A percentile compares a stretch with the other conserved stretches of the same genome.
These are phyloP conservation scores for Macropodus opercularis DNA, from an alignment of 2,797 vertebrate species.

Conservation along the genomic window DNA sequence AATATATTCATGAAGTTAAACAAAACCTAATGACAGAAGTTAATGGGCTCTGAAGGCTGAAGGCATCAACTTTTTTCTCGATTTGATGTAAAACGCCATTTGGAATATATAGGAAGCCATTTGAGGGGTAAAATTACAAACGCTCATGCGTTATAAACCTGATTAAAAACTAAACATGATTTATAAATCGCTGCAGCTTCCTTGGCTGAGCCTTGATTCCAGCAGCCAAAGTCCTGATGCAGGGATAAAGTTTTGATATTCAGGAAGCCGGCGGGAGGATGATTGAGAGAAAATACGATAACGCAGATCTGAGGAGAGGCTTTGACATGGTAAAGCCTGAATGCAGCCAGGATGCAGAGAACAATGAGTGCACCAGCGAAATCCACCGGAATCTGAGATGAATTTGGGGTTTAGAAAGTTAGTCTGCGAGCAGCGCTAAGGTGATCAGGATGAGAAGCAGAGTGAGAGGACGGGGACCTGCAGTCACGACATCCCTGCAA, in stretches of 20 bases:
- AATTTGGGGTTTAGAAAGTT: constrained; percentile 72
- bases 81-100: constrained; percentile 65
- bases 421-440: constrained; percentile 43
- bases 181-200: constrained; percentile 73
- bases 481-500: constrained; percentile 14
- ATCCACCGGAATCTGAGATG: constrained; percentile 74
- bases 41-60: constrained; percentile 79
- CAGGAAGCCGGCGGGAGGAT: constrained; percentile 65
- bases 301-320: constrained; percentile 77
- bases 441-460: constrained; percentile 37
- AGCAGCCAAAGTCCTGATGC: constrained; percentile 73
- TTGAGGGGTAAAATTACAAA: constrained; percentile 75
- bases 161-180: constrained; percentile 75
- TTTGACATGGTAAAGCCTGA: constrained; percentile 73
- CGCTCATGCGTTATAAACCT: constrained; percentile 73
- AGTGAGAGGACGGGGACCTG: constrained; percentile 1
- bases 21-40: constrained; percentile 78
- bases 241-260: constrained; percentile 79
- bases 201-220: constrained; percentile 65
- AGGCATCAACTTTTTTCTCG: constrained; percentile 70
- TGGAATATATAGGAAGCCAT: constrained; percentile 58
- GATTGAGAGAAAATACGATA: constrained; percentile 76
- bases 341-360: constrained; percentile 67
- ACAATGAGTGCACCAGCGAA: constrained; percentile 65
- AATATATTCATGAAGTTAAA: constrained; percentile 91